phyloP scores from a whole-genome alignment of 2,113 vertebrate species.

The Amphilophus citrinellus region DNA sequence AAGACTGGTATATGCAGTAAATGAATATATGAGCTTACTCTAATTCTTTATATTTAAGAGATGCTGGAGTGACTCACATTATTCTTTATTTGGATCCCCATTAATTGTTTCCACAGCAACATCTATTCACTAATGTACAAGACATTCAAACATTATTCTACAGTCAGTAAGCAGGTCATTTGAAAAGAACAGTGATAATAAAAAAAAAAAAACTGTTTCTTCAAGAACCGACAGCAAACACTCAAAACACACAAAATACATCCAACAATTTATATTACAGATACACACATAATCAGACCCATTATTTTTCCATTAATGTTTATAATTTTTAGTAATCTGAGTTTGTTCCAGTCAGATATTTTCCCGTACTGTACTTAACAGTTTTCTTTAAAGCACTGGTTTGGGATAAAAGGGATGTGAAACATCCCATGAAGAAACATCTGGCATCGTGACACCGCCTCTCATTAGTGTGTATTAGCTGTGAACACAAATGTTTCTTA shows the following conservation, averaged over 20 bases:
- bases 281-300: neutral
- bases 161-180: neutral
- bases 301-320: neutral
- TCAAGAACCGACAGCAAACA: neutral
- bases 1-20: neutral
- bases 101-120: constrained; percentile 11
- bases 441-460: neutral
- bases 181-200: neutral
- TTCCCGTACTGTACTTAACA: neutral
- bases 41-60: neutral
- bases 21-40: neutral
- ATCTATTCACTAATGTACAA: neutral
- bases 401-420: neutral
- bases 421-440: neutral
- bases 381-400: neutral
- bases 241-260: neutral
- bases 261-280: neutral
- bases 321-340: neutral
- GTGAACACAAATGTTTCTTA: neutral
- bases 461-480: neutral
- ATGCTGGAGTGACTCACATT: neutral
- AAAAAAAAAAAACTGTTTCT: neutral
- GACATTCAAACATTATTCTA: neutral
- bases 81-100: neutral
- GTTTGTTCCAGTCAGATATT: neutral